A percentile compares a stretch with the other conserved stretches of the same genome.
Conservation (phyloP, 2,888 invertebrate species). For the Tetheella fluctuosa region DNA sequence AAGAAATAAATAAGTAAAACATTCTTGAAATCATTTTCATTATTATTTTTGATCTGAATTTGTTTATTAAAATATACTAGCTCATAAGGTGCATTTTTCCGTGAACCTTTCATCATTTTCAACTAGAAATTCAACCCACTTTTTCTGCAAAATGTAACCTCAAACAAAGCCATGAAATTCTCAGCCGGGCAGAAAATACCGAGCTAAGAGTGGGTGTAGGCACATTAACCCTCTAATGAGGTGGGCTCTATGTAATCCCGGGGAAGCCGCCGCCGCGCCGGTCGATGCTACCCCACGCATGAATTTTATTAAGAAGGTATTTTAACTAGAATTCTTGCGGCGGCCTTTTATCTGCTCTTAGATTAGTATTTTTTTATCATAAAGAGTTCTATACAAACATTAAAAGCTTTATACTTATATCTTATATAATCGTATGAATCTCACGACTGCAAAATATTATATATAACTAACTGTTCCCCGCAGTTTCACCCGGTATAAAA, state of each 20-base stretch:
- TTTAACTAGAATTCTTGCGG: background rate
- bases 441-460: no score
- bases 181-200: background rate
- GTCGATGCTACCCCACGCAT: background rate
- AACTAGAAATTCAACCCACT: background rate
- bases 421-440: no score
- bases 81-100: no score
- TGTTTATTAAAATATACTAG: no score
- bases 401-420: no score
- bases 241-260: slow-evolving; percentile 1
- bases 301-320: background rate
- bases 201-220: background rate
- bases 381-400: no score
- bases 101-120: background rate
- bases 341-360: background rate
- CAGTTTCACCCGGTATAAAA: no score
- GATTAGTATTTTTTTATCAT: background rate
- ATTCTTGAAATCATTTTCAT: no score
- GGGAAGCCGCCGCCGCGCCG: background rate
- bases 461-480: no score
- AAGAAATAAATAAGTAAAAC: no score
- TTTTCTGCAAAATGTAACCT: background rate
- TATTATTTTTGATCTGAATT: no score
- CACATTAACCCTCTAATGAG: slow-evolving; percentile 13
- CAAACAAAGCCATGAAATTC: background rate